A percentile compares a stretch with the other conserved stretches of the same genome.
Evolutionary conservation across 2,113 vertebrate species (phyloP).

Genomic region (Podarcis cretensis): DNA sequence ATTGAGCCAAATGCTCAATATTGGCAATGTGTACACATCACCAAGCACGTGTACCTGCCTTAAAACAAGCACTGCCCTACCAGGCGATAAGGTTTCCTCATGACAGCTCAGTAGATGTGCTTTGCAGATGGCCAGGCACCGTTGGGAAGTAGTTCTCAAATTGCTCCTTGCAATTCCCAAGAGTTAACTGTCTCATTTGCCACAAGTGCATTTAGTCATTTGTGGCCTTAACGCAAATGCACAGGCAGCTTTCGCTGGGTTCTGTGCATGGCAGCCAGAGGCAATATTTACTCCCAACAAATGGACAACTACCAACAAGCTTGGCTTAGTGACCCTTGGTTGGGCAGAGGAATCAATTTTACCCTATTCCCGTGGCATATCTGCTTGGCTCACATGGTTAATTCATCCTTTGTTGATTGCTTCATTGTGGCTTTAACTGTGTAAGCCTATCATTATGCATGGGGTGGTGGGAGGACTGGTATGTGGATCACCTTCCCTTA

Average conservation of each 20-base stretch:
- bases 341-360: accelerated
- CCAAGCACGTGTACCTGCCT: not conserved
- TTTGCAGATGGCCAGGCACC: not conserved
- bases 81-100: no score
- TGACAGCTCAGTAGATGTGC: not conserved
- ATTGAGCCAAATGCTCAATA: not conserved
- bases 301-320: not conserved
- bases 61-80: not conserved
- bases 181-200: not conserved
- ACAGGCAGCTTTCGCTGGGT: not conserved
- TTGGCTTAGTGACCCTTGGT: not conserved
- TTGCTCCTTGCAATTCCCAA: not conserved
- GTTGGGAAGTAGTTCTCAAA: not conserved
- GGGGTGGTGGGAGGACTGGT: not conserved
- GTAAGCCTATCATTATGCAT: no score
- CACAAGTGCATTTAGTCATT: not conserved
- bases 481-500: not conserved
- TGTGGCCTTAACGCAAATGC: not conserved
- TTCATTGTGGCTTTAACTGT: not conserved
- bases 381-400: not conserved
- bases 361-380: not conserved
- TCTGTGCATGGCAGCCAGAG: not conserved
- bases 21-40: not conserved
- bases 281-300: not conserved
- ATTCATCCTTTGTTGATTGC: not conserved